phyloP scores from a whole-genome alignment of 2,797 vertebrate genomes.

The Fistularia commersonii region DNA sequence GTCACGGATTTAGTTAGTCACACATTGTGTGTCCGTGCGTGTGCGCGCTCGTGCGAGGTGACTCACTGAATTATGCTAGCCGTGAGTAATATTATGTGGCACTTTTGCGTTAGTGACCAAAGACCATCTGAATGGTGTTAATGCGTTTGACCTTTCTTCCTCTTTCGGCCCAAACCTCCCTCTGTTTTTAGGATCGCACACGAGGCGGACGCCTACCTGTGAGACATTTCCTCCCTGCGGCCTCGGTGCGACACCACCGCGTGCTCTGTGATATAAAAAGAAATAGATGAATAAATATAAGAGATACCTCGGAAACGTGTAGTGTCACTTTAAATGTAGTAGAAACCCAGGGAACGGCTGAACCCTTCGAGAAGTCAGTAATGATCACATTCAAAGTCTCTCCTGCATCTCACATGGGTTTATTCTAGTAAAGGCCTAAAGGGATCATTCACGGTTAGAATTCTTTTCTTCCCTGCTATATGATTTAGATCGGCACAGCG shows the following conservation, averaged over 20 bases:
- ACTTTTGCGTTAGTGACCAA: neutral
- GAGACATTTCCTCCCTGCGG: slow-evolving; percentile 15
- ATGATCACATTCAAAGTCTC: no score
- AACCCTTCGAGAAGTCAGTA: neutral
- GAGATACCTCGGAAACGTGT: slow-evolving; percentile 1
- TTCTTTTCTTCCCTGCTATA: no score
- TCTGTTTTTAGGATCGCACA: slow-evolving; percentile 17
- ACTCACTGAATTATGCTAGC: no score
- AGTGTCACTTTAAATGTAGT: slow-evolving; percentile 10
- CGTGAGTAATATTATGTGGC: no score
- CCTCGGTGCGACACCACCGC: slow-evolving; percentile 13
- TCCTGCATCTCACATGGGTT: no score
- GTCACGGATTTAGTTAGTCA: no score
- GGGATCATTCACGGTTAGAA: no score
- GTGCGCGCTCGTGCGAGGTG: no score
- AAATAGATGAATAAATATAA: slow-evolving; percentile 4
- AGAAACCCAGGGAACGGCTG: neutral
- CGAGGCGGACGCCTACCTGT: slow-evolving; percentile 16
- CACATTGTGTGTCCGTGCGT: no score
- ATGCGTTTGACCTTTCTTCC: neutral
- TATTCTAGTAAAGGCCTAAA: no score
- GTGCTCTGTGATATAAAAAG: slow-evolving; percentile 15
- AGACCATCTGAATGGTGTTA: neutral
- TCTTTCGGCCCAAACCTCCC: neutral
- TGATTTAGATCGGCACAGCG: no score